Evolutionary conservation across 2,113 vertebrate species (phyloP).

Genomic region (Serinus canaria): DNA sequence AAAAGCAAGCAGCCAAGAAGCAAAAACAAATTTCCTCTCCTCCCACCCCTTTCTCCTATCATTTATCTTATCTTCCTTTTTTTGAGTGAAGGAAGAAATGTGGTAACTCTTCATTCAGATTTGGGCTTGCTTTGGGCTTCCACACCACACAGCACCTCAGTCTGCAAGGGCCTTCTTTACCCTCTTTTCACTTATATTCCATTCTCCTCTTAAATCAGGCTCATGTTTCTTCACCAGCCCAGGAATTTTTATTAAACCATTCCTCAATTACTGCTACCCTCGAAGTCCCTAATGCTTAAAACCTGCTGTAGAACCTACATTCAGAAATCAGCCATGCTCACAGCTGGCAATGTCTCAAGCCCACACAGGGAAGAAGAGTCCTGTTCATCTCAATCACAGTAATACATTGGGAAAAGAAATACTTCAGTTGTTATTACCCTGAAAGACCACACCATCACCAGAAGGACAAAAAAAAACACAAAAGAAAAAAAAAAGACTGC

Average conservation of each 20-base stretch:
- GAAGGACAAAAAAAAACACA: neutral
- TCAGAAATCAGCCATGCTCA: neutral
- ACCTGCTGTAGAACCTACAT: neutral
- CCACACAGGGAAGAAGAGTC: neutral
- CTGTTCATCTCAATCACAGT: neutral
- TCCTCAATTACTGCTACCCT: neutral
- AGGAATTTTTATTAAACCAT: neutral
- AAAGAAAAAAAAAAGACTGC: neutral
- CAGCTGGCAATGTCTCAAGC: neutral
- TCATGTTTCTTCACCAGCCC: neutral
- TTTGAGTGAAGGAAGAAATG: neutral
- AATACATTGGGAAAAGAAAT: neutral
- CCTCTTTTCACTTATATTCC: neutral
- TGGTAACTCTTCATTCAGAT: neutral
- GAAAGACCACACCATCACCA: neutral
- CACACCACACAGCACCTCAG: neutral
- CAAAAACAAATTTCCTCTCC: neutral
- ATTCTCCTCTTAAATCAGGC: neutral
- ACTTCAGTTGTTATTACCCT: neutral
- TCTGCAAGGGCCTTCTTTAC: neutral
- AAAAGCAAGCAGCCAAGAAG: neutral
- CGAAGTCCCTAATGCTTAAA: neutral
- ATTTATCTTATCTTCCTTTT: neutral
- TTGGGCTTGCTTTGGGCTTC: neutral
- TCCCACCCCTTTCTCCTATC: neutral